These are phyloP conservation scores for Monopterus albus DNA, from an alignment of 2,113 vertebrate genomes.

Conservation along the genomic window DNA sequence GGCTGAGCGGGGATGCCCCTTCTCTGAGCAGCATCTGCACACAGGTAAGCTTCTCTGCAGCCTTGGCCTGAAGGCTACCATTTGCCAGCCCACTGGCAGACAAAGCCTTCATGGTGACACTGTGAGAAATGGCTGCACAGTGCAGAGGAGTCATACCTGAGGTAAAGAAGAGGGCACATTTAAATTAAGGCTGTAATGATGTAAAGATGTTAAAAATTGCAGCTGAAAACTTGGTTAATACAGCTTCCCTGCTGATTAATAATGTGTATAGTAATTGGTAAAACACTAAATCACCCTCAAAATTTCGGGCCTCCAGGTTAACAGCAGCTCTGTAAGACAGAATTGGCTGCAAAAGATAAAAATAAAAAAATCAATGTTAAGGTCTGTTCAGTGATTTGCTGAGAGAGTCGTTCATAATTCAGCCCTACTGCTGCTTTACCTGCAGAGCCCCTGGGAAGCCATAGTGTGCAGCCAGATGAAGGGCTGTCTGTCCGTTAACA, in stretches of 20 bases:
- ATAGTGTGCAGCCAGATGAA: slow-evolving; percentile 88
- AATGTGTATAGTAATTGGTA: not conserved
- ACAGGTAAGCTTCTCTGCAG: slow-evolving; percentile 81
- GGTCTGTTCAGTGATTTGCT: not conserved
- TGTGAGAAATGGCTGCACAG: slow-evolving; percentile 88
- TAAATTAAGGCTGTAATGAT: not conserved
- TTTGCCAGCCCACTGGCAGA: slow-evolving; percentile 46
- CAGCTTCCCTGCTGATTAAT: not conserved
- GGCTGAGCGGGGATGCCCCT: slow-evolving; percentile 85
- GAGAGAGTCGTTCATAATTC: not conserved
- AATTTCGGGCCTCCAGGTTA: slow-evolving; percentile 88
- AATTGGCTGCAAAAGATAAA: slow-evolving; percentile 80
- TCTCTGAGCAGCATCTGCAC: slow-evolving; percentile 82
- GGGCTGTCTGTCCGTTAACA: slow-evolving; percentile 87
- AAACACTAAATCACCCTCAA: slow-evolving; percentile 83
- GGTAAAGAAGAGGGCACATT: not conserved
- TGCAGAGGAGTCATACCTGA: slow-evolving; percentile 90
- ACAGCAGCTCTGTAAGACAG: slow-evolving; percentile 76
- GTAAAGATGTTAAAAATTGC: not conserved
- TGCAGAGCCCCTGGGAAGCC: slow-evolving; percentile 85
- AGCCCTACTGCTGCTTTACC: slow-evolving; percentile 70
- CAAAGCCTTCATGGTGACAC: slow-evolving; percentile 78
- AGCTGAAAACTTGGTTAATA: not conserved
- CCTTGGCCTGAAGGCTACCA: slow-evolving; percentile 62
- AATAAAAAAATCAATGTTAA: not conserved